Conservation (phyloP, 2,888 invertebrate genomes). For the Amblyteles armatorius region DNA sequence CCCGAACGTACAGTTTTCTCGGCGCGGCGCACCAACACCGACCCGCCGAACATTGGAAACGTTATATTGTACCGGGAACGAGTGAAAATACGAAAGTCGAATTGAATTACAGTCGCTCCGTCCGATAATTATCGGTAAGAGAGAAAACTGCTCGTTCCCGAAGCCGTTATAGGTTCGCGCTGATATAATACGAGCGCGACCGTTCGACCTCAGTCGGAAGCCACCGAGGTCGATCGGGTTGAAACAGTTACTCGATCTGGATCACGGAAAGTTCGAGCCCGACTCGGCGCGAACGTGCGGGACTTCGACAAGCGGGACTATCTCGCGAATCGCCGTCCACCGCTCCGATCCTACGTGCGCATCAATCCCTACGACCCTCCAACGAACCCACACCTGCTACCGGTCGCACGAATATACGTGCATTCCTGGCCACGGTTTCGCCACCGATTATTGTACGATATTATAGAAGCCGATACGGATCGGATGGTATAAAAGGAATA, state of each 20-base stretch:
- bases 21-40: not conserved
- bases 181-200: constrained; percentile 51
- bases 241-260: constrained; percentile 62
- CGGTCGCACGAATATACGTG: not conserved
- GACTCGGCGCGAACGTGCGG: constrained; percentile 38
- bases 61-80: not conserved
- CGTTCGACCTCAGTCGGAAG: constrained; percentile 53
- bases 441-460: not conserved
- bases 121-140: not conserved
- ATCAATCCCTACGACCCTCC: constrained; percentile 20
- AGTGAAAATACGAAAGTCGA: constrained; percentile 7
- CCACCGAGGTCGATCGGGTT: constrained; percentile 49
- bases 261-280: constrained; percentile 54
- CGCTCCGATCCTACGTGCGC: constrained; percentile 1
- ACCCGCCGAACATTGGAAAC: not conserved
- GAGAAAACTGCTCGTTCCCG: not conserved
- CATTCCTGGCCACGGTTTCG: not conserved
- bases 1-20: constrained; percentile 74
- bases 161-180: constrained; percentile 36
- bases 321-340: constrained; percentile 11
- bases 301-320: constrained; percentile 34
- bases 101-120: not conserved
- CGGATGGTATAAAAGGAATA: not conserved
- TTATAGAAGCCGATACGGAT: not conserved
- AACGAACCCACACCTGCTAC: not conserved